Percentiles rank a stretch among this genome's conserved stretches.
Conservation (phyloP, 2,113 vertebrate species). For the Notothenia rossii region DNA sequence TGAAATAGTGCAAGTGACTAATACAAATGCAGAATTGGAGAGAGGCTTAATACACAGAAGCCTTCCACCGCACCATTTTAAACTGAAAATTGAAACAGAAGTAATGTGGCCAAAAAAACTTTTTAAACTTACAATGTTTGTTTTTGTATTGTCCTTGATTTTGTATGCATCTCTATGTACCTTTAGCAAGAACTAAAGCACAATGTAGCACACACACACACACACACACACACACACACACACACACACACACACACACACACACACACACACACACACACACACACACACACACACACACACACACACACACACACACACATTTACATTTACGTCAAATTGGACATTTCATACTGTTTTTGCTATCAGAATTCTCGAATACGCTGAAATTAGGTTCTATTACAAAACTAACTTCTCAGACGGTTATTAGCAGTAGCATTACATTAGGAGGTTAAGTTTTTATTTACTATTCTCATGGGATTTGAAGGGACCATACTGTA, state of each 20-base stretch:
- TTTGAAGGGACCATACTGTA: background rate
- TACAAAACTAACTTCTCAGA: slow-evolving; percentile 20
- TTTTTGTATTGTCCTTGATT: background rate
- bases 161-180: background rate
- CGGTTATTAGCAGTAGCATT: background rate
- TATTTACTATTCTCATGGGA: background rate
- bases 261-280: background rate
- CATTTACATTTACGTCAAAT: background rate
- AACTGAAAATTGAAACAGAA: no score
- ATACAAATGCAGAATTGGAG: no score
- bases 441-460: background rate
- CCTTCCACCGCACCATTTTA: no score
- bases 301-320: background rate
- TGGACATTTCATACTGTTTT: background rate
- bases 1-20: no score
- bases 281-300: background rate
- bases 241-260: background rate
- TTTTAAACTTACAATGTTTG: background rate
- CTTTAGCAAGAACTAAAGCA: slow-evolving; percentile 9
- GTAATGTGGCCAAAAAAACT: background rate
- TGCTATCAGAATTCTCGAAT: background rate
- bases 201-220: slow-evolving; percentile 8
- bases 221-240: background rate
- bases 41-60: no score
- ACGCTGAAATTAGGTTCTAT: background rate